Evolutionary conservation across 2,888 invertebrate species (phyloP).

Genomic region (Erebia ligea): DNA sequence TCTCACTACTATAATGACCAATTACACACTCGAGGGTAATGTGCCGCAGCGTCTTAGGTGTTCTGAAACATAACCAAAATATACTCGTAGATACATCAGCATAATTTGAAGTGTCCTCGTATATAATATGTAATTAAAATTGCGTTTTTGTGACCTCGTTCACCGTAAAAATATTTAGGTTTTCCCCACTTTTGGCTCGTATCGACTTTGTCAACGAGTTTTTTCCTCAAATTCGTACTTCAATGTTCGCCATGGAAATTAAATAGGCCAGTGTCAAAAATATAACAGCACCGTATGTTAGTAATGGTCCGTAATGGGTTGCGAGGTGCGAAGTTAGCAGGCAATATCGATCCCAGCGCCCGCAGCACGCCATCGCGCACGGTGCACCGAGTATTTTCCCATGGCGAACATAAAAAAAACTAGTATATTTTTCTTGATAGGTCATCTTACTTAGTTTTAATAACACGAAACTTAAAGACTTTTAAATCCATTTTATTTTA

Average conservation of each 20-base stretch:
- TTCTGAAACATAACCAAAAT: conserved; percentile 25
- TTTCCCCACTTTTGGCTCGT: background rate
- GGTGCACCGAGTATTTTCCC: conserved; percentile 61
- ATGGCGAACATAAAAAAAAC: conserved; percentile 39
- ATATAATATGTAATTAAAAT: conserved; percentile 1
- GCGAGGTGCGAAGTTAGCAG: conserved; percentile 72
- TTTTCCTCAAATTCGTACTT: background rate
- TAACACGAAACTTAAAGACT: no score
- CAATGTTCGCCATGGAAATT: background rate
- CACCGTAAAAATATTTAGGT: background rate
- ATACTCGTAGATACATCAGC: conserved; percentile 7
- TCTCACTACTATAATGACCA: conserved; percentile 7
- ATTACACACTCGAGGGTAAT: conserved; percentile 21
- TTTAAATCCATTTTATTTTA: no score
- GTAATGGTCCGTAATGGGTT: conserved; percentile 54
- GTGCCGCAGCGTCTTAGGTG: conserved; percentile 31
- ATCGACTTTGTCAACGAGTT: background rate
- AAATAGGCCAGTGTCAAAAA: conserved; percentile 2
- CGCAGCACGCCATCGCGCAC: conserved; percentile 73
- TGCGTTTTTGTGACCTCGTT: background rate
- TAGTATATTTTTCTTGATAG: background rate
- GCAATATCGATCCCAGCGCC: conserved; percentile 72
- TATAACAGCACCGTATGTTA: conserved; percentile 41
- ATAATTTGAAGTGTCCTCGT: conserved; percentile 23
- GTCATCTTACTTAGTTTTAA: no score